Evolutionary conservation across 2,888 invertebrate genomes (phyloP).

Genomic region (Panzeria rudis): DNA sequence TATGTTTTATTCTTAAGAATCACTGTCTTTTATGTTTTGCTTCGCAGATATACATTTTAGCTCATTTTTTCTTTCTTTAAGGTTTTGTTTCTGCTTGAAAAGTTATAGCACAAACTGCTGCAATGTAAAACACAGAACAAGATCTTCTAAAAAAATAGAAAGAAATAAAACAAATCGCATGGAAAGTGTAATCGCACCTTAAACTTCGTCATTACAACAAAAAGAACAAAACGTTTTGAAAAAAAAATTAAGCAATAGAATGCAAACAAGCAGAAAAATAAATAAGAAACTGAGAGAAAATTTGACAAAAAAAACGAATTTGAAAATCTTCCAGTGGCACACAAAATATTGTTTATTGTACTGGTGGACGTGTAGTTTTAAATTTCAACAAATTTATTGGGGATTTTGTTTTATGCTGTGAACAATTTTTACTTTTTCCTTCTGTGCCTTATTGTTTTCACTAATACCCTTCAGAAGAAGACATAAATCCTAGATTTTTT

Average conservation of each 20-base stretch:
- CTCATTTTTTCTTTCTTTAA: neutral
- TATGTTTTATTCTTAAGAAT: no score
- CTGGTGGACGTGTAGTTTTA: constrained; percentile 65
- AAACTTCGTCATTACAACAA: constrained; percentile 65
- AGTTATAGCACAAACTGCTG: constrained; percentile 63
- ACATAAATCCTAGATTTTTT: constrained; percentile 53
- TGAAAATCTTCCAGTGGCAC: constrained; percentile 48
- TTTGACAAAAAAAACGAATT: neutral
- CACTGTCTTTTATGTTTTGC: constrained; percentile 14
- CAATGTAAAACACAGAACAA: constrained; percentile 42
- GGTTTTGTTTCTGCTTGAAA: constrained; percentile 64
- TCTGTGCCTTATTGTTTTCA: constrained; percentile 46
- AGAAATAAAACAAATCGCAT: constrained; percentile 75
- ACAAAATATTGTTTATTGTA: constrained; percentile 64
- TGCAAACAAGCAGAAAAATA: constrained; percentile 68
- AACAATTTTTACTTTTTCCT: constrained; percentile 9
- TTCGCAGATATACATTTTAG: constrained; percentile 31
- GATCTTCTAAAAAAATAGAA: constrained; percentile 49
- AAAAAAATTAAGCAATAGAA: constrained; percentile 49
- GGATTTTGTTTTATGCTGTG: constrained; percentile 61
- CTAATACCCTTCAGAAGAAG: constrained; percentile 51
- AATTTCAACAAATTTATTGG: constrained; percentile 70
- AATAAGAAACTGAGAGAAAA: constrained; percentile 46
- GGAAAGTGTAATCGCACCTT: constrained; percentile 76
- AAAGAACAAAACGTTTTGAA: constrained; percentile 35